Percentiles rank a stretch among this genome's conserved stretches.
Evolutionary conservation across 2,888 invertebrate species (phyloP).

Genomic region (Hetaerina titia): DNA sequence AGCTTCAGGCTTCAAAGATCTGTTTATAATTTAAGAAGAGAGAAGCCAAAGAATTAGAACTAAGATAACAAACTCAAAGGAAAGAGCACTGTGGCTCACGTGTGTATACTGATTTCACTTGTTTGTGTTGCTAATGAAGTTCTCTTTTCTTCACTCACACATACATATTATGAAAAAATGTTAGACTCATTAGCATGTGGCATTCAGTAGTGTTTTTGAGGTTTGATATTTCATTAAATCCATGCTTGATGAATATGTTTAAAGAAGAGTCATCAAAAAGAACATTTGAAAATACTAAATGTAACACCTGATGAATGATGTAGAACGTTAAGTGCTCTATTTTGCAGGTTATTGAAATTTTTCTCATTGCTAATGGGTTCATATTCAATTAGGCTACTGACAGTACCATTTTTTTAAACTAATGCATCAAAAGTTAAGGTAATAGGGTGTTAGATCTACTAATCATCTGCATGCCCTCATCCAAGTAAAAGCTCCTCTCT

Average conservation of each 20-base stretch:
- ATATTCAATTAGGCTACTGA: background rate
- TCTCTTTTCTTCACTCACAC: background rate
- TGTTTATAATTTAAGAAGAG: background rate
- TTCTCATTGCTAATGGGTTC: background rate
- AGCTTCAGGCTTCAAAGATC: background rate
- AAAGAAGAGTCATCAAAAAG: background rate
- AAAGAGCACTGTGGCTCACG: background rate
- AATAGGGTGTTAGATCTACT: background rate
- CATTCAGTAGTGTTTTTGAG: background rate
- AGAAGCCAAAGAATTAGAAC: background rate
- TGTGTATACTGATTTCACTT: background rate
- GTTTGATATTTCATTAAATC: background rate
- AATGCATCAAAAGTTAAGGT: background rate
- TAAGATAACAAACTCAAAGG: background rate
- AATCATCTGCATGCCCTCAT: slow-evolving; percentile 4
- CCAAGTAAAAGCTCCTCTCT: background rate
- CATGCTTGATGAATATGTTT: background rate
- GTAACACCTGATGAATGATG: background rate
- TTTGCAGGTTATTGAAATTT: background rate
- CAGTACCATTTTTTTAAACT: background rate
- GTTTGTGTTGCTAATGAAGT: background rate
- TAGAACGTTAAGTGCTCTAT: background rate
- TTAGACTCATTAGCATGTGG: background rate
- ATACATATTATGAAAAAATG: background rate
- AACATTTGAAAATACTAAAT: background rate